Conservation (phyloP, 1,140 invertebrate genomes). For the Drosophila suzukii region DNA sequence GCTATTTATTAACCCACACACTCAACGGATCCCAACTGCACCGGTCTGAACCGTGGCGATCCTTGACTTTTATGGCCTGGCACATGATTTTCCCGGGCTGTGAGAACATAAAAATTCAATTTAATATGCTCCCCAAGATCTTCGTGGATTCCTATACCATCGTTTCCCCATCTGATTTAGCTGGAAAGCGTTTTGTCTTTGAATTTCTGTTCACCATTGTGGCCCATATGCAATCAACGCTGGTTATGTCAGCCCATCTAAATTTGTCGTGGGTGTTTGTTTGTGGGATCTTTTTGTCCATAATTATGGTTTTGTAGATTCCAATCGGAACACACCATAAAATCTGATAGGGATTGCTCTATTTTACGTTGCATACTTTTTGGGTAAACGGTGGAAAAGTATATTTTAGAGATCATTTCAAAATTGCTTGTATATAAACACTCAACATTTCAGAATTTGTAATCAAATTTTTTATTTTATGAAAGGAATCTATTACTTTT, state of each 20-base stretch:
- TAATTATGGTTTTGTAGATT: constrained; percentile 16
- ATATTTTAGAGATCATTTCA: not conserved
- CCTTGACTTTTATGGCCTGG: constrained; percentile 63
- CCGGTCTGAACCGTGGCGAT: constrained; percentile 12
- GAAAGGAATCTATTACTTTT: too few species aligned
- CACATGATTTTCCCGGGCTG: constrained; percentile 70
- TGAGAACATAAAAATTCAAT: constrained; percentile 82
- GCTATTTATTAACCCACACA: constrained; percentile 78
- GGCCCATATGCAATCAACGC: constrained; percentile 41
- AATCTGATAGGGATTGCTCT: not conserved
- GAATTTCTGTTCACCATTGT: constrained; percentile 42
- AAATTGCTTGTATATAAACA: too few species aligned
- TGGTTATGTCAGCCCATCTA: constrained; percentile 4
- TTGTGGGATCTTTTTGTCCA: constrained; percentile 15
- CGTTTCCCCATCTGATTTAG: constrained; percentile 25
- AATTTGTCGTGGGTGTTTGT: constrained; percentile 19
- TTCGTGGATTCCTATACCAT: constrained; percentile 10
- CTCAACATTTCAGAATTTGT: too few species aligned
- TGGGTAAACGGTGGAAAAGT: not conserved
- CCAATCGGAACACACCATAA: not conserved
- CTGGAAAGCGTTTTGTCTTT: constrained; percentile 72
- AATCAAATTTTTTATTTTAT: too few species aligned
- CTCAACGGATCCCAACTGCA: constrained; percentile 10
- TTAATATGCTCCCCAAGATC: constrained; percentile 64
- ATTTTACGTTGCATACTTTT: constrained; percentile 18